Evolutionary conservation across 2,113 vertebrate genomes (phyloP).

Genomic region (Pygoscelis adeliae): DNA sequence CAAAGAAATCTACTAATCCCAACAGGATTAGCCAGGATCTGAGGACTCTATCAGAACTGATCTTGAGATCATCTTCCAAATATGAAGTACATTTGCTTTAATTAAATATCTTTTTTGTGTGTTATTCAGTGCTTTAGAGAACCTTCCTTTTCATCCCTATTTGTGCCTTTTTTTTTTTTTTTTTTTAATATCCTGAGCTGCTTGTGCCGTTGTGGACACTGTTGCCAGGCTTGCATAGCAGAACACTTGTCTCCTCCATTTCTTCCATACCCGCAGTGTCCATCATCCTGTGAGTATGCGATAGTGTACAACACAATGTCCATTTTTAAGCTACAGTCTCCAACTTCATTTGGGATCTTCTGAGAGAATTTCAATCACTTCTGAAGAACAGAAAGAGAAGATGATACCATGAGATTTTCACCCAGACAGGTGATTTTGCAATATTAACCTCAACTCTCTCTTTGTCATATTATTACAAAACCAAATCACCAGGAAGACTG

Average conservation of each 20-base stretch:
- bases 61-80: neutral
- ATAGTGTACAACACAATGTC: fast-evolving
- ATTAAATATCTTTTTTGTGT: neutral
- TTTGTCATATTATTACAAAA: neutral
- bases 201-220: neutral
- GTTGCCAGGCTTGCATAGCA: neutral
- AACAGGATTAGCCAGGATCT: neutral
- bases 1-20: neutral
- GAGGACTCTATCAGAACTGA: neutral
- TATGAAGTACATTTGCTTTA: neutral
- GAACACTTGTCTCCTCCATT: neutral
- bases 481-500: neutral
- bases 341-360: neutral
- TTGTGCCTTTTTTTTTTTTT: neutral
- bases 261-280: neutral
- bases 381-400: neutral
- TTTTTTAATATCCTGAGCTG: neutral
- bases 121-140: neutral
- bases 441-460: neutral
- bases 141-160: neutral
- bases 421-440: neutral
- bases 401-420: neutral
- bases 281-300: neutral
- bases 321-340: neutral
- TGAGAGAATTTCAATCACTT: neutral